Evolutionary conservation across 1,140 invertebrate species (phyloP).

Genomic region (Trypoxylus dichotomus): DNA sequence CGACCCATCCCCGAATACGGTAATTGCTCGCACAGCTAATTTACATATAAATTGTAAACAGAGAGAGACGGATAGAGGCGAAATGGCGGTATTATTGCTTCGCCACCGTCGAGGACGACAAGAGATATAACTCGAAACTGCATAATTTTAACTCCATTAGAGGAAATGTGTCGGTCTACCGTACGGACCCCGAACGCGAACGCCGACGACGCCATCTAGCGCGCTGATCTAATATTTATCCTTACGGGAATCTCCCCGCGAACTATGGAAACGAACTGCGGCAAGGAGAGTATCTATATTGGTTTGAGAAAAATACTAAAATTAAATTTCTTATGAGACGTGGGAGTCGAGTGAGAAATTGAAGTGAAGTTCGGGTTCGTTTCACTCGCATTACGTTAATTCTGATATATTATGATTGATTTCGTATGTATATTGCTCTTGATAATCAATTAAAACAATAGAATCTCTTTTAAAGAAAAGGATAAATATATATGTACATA

Average conservation of each 20-base stretch:
- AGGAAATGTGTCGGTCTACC: neutral
- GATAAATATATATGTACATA: too few relatives aligned
- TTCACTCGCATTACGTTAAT: too few relatives aligned
- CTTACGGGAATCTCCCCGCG: neutral
- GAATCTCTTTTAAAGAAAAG: too few relatives aligned
- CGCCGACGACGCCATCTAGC: neutral
- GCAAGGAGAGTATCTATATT: neutral
- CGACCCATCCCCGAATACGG: neutral
- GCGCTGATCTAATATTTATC: conserved; percentile 8
- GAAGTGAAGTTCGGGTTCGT: too few relatives aligned
- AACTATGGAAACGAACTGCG: too few relatives aligned
- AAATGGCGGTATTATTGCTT: neutral
- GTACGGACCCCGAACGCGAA: neutral
- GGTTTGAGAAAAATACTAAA: neutral
- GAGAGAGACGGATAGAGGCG: neutral
- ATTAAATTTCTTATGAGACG: too few relatives aligned
- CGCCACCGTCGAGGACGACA: conserved; percentile 9
- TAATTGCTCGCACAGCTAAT: conserved; percentile 26
- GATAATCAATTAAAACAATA: too few relatives aligned
- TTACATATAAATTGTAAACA: conserved; percentile 30
- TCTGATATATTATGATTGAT: too few relatives aligned
- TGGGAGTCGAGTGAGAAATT: too few relatives aligned
- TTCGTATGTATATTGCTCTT: too few relatives aligned
- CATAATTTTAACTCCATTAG: conserved; percentile 21
- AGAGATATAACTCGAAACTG: conserved; percentile 10